phyloP scores from a whole-genome alignment of 2,797 vertebrate genomes.

The Poecilia picta region DNA sequence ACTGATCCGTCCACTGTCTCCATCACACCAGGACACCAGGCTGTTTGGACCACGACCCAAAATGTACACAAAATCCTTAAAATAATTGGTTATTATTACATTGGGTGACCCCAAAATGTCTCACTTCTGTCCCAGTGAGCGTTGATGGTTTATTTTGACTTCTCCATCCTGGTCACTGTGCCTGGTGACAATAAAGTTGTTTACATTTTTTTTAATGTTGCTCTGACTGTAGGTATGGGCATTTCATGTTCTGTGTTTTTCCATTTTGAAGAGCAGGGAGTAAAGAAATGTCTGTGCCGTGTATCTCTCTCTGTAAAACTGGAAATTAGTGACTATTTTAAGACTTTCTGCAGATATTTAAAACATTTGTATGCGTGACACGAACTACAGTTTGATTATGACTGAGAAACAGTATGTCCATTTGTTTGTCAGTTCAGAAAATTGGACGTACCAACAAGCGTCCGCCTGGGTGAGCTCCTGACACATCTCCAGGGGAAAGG shows the following conservation, averaged over 20 bases:
- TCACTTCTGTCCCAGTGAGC: neutral
- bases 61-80: neutral
- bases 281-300: neutral
- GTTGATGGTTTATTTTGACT: neutral
- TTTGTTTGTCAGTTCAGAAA: conserved; percentile 86
- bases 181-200: neutral
- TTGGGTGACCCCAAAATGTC: neutral
- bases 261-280: neutral
- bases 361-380: neutral
- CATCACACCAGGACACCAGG: too few relatives aligned
- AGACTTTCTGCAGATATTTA: neutral
- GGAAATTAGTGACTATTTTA: neutral
- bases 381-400: neutral
- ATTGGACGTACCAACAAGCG: conserved; percentile 86
- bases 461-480: conserved; percentile 88
- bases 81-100: neutral
- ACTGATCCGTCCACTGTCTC: neutral
- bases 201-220: neutral
- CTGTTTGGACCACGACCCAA: neutral
- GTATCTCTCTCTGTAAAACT: neutral
- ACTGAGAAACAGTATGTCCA: neutral
- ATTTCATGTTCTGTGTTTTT: neutral
- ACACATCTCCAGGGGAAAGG: conserved; percentile 87
- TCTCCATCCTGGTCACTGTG: neutral
- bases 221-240: neutral